phyloP scores from a whole-genome alignment of 2,113 vertebrate genomes.

The Ceyx margarethae region DNA sequence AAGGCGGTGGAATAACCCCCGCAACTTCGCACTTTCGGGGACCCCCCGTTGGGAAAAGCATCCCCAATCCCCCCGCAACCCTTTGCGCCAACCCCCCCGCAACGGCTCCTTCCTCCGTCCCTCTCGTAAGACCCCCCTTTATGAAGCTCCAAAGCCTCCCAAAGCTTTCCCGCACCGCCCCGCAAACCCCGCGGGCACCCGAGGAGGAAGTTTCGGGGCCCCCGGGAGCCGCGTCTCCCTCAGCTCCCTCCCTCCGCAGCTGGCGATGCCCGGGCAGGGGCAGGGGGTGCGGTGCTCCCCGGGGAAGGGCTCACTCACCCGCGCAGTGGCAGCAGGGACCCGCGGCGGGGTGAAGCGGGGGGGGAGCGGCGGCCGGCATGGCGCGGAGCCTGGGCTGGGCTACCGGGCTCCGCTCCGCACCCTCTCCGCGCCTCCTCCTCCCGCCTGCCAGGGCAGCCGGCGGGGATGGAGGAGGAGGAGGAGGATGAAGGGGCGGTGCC shows the following conservation, averaged over 20 bases:
- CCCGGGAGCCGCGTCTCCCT: background rate
- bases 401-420: background rate
- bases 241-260: background rate
- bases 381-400: background rate
- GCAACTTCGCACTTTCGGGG: background rate
- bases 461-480: background rate
- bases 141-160: background rate
- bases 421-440: background rate
- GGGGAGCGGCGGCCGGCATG: conserved; percentile 56
- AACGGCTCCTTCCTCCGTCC: background rate
- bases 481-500: background rate
- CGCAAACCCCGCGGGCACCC: background rate
- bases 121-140: background rate
- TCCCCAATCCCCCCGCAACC: background rate
- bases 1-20: background rate
- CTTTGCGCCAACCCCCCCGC: background rate
- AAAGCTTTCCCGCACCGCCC: background rate
- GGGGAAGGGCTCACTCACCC: conserved; percentile 17
- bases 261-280: background rate
- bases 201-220: background rate
- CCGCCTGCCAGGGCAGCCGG: background rate
- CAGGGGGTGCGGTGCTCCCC: background rate
- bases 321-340: conserved; percentile 35
- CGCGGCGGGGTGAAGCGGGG: background rate
- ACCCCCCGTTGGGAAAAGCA: no score